These are phyloP conservation scores for Grus americana DNA, from an alignment of 2,113 vertebrate genomes.

Conservation along the genomic window DNA sequence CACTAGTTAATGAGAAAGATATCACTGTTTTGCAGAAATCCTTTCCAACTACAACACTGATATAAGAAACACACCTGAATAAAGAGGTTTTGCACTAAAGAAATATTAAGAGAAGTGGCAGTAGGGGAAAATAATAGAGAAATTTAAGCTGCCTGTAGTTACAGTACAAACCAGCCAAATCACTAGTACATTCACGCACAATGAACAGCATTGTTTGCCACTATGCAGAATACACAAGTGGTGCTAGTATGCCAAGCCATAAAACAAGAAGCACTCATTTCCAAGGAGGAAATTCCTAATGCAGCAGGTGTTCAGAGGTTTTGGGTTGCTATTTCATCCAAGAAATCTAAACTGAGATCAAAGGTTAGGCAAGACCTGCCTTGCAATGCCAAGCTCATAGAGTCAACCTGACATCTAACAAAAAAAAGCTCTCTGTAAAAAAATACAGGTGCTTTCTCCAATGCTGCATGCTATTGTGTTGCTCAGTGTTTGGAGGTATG, in stretches of 20 bases:
- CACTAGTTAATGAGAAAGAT: background rate
- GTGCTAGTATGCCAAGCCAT: background rate
- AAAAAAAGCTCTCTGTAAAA: background rate
- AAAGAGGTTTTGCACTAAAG: background rate
- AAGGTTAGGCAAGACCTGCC: background rate
- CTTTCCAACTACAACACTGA: background rate
- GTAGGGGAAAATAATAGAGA: background rate
- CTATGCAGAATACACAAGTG: background rate
- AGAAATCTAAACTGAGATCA: background rate
- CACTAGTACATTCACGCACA: background rate
- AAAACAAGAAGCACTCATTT: background rate
- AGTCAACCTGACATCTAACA: background rate
- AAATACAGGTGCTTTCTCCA: background rate
- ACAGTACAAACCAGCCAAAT: background rate
- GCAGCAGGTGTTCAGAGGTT: background rate
- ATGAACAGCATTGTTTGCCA: background rate
- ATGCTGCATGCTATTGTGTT: background rate
- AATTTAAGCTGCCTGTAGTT: background rate
- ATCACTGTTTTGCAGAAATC: background rate
- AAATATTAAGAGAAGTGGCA: background rate
- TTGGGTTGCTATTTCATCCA: background rate
- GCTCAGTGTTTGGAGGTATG: background rate
- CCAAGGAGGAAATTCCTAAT: background rate
- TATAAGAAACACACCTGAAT: background rate
- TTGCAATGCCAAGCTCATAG: background rate